Base-by-base conservation (phyloP, 2,797 vertebrate species). In the Gymnocypris eckloni region DNA sequence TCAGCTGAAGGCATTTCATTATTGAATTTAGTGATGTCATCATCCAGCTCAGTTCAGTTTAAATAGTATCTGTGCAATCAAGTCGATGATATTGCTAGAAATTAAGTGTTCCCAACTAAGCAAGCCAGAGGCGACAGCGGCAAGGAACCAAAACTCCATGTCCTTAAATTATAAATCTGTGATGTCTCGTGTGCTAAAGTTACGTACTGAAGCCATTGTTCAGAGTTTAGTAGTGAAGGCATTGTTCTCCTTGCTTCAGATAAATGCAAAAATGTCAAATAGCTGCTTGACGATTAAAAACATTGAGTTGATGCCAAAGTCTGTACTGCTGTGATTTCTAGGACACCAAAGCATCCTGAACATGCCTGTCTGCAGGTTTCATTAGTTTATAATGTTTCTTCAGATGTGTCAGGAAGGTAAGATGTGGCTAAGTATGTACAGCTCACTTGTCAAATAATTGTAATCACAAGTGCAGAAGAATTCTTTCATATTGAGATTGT, bases 261-360 rank as follows among this genome's bases (percentile, higher is more conserved):
- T 43, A 9, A 61, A 61, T 54, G 41, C 54, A 61, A 43, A 79
- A 28, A 25, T 16, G 16, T 3, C 75, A 56, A 77, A 77, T 54
- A 77, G 15, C 33, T 56, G 33, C 75, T 56, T 41, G 6, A 56
- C 18, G 18, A 39, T 22, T 18, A 37, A 76, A 52, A 76, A 41
- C 3, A 78, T 61, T n/a, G n/a, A 41, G 2, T 15, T 41, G 52
- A 15, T 61, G 2, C n/a, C 52, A 54, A 16, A 37, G 15, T 28
- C 48, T 76, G 28, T 37, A 76, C 48, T 22, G 28, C 48, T 78
- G 20, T 41, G 37, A 59, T 78, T 78, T 78, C 33, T 77, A 56
- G 52, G 8, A 79, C 39, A 28, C 18, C 18, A 67, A 33, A 52
- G 43, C 13, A 48, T 15, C 61, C 15, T 52, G 1, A 54, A 41